Percentiles rank a stretch among this genome's conserved stretches.
Evolutionary conservation across 2,888 invertebrate species (phyloP).

Genomic region (Sphaerophoria rueppellii): DNA sequence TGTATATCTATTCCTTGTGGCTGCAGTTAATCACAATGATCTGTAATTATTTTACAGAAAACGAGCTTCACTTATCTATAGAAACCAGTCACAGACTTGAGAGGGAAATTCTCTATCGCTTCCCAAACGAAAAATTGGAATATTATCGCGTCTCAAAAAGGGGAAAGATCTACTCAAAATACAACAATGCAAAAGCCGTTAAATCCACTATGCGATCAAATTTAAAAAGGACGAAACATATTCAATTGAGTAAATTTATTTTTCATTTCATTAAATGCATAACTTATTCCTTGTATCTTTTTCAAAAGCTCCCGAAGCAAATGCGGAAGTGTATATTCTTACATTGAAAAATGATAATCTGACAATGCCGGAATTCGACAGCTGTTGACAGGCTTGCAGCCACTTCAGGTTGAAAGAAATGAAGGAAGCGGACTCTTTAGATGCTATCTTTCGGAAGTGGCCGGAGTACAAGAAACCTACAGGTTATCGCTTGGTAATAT

Average conservation of each 20-base stretch:
- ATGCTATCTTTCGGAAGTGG: not conserved
- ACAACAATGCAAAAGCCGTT: not conserved
- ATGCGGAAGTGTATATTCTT: not conserved
- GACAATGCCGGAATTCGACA: not conserved
- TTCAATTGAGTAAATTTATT: not conserved
- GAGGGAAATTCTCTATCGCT: not conserved
- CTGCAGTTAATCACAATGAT: not conserved
- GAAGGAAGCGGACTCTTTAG: not conserved
- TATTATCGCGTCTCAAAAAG: not conserved
- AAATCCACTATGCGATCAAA: not conserved
- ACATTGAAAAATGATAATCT: not conserved
- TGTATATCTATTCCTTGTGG: no score
- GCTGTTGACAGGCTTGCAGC: conserved; percentile 12
- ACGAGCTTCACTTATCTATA: conserved; percentile 2
- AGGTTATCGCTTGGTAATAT: conserved; percentile 2
- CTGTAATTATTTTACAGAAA: conserved; percentile 14
- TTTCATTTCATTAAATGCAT: not conserved
- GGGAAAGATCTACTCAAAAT: conserved; percentile 1
- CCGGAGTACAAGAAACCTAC: conserved; percentile 2
- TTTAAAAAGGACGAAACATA: not conserved
- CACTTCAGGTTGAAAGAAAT: not conserved
- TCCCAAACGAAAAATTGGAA: conserved; percentile 3
- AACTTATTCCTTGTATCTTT: not conserved
- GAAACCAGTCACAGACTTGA: conserved; percentile 3
- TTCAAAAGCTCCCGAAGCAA: conserved; percentile 10